Evolutionary conservation across 2,797 vertebrate species (phyloP).

Genomic region (Semotilus atromaculatus): DNA sequence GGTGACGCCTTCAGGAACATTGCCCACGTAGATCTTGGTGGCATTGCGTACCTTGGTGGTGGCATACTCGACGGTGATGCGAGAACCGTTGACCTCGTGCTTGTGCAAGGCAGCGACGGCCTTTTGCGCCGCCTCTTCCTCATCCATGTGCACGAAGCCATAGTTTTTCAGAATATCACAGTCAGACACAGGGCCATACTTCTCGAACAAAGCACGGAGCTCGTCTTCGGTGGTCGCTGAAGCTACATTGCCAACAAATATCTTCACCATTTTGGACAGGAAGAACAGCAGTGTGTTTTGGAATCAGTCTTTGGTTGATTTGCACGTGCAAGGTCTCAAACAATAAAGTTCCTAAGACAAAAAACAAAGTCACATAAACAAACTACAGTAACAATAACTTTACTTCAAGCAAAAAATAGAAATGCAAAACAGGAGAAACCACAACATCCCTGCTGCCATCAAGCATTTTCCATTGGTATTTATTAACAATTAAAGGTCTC

Average conservation of each 20-base stretch:
- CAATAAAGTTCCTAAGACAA: not conserved
- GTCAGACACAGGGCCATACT: conserved; percentile 74
- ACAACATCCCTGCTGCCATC: not conserved
- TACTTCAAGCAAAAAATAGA: not conserved
- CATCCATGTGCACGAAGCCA: conserved; percentile 78
- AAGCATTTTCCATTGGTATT: not conserved
- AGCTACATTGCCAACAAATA: conserved; percentile 76
- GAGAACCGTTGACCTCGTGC: conserved; percentile 71
- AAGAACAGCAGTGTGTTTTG: conserved; percentile 2
- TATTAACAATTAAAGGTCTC: not conserved
- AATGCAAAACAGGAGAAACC: not conserved
- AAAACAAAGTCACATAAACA: conserved; percentile 3
- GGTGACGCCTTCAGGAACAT: conserved; percentile 72
- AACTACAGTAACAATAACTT: not conserved
- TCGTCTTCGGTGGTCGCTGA: conserved; percentile 70
- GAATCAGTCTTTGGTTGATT: conserved; percentile 32
- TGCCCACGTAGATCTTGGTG: conserved; percentile 79
- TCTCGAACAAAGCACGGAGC: conserved; percentile 72
- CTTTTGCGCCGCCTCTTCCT: conserved; percentile 73
- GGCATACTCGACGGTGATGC: conserved; percentile 76
- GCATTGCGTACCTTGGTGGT: conserved; percentile 78
- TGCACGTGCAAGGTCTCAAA: conserved; percentile 5
- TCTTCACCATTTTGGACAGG: conserved; percentile 74
- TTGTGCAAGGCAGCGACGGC: conserved; percentile 74
- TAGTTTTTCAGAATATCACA: conserved; percentile 78